phyloP scores from a whole-genome alignment of 2,113 vertebrate species.

The Triplophysa siluroides region DNA sequence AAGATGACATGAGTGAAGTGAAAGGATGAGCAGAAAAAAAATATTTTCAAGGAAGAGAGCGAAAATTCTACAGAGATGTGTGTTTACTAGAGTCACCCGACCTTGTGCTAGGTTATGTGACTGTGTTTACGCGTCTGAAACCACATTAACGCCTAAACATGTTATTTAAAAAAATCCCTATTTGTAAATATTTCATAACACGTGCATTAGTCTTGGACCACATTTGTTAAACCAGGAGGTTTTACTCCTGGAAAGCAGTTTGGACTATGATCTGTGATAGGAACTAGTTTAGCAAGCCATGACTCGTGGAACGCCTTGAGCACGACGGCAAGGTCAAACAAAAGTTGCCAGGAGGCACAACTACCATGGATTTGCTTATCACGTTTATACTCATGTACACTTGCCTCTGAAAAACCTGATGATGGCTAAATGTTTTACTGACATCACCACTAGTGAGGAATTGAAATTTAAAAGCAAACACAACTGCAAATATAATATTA shows the following conservation, averaged over 20 bases:
- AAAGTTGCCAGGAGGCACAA: too few relatives aligned
- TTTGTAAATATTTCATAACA: background rate
- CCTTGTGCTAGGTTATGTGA: background rate
- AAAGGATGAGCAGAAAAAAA: background rate
- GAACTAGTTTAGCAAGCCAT: too few relatives aligned
- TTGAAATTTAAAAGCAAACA: too few relatives aligned
- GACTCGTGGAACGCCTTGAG: background rate
- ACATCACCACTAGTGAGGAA: too few relatives aligned
- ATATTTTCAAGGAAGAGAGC: background rate
- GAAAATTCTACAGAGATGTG: constrained; percentile 8
- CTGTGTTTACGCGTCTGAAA: constrained; percentile 30
- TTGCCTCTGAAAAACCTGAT: too few relatives aligned
- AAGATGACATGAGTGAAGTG: background rate
- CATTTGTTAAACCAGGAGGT: constrained; percentile 3
- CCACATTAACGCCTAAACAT: background rate
- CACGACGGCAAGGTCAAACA: too few relatives aligned
- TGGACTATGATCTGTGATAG: background rate
- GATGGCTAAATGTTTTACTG: too few relatives aligned
- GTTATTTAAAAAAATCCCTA: background rate
- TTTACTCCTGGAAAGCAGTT: background rate
- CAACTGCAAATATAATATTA: too few relatives aligned
- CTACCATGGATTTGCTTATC: too few relatives aligned
- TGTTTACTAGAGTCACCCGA: constrained; percentile 42
- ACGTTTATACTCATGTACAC: too few relatives aligned
- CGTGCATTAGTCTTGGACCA: background rate